A percentile compares a stretch with the other conserved stretches of the same genome.
Evolutionary conservation across 2,888 invertebrate species (phyloP).

Genomic region (Dasypolia templi): DNA sequence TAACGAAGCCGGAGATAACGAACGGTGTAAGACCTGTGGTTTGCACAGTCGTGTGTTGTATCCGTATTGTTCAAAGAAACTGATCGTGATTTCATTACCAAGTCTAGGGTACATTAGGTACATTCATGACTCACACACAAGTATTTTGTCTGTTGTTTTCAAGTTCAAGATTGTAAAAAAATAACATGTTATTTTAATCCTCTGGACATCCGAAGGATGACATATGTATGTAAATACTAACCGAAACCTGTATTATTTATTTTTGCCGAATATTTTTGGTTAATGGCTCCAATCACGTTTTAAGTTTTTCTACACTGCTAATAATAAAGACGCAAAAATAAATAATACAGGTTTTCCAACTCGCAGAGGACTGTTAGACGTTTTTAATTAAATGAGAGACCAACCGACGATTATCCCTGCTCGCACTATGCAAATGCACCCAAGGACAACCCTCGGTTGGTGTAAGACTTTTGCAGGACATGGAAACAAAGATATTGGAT

Average conservation of each 20-base stretch:
- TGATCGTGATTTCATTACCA: background rate
- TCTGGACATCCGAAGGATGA: background rate
- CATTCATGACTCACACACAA: background rate
- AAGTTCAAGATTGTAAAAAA: background rate
- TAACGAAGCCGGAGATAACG: background rate
- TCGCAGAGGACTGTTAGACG: no score
- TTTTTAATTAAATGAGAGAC: no score
- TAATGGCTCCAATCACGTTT: conserved; percentile 6
- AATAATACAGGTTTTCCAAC: no score
- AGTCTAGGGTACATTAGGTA: background rate
- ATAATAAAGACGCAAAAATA: no score
- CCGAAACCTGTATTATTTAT: background rate
- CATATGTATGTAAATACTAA: background rate
- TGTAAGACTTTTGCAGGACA: no score
- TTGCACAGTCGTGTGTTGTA: conserved; percentile 4
- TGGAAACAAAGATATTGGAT: no score
- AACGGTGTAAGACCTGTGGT: background rate
- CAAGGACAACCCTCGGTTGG: no score
- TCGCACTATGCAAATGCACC: no score
- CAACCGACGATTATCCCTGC: no score
- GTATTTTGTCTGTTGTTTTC: background rate
- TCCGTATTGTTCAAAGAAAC: conserved; percentile 19
- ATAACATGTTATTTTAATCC: background rate
- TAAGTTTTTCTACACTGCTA: background rate
- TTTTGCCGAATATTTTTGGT: background rate